Base-by-base conservation (phyloP, 2,888 invertebrate genomes). In the Unio pictorum region DNA sequence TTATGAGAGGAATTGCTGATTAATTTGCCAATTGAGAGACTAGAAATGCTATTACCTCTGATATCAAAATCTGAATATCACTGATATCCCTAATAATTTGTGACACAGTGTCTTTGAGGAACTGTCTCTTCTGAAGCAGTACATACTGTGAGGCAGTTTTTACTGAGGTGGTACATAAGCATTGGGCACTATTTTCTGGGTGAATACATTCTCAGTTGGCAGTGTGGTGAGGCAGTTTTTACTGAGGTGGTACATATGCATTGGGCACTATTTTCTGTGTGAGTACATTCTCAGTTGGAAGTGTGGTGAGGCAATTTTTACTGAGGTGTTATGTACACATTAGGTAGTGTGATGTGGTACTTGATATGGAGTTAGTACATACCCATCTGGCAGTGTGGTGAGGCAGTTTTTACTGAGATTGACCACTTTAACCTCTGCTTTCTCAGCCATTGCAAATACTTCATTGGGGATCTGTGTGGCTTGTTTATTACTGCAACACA, bases 381-480 rank as follows among this genome's bases (percentile, higher is more conserved):
- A 94, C 95, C 94, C 93, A 20, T 90, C 83, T 15, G 96, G 96
- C 78, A 96, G 87, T 1, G 91, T 85, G 2, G 91, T 90, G 0
- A 97, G 91, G 83, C 93, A 93, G 90, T 97, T 97, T 89, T 94
- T 95, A 72, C 95, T 95, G 72, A 97, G 90, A 91, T 97, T 96
- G 15, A 96, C 92, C 64, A 93, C 93, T 67, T 93, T 93, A 15
- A 95, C 94, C 74, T 93, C 93, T 0, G 94, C 95, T 67, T 93
- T 92, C 18, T 91, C 92, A 4, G 95, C 96, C 69, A 94, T 91
- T 69, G 92, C 90, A 87, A 95, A 94, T 28, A 95, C 92, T 67
- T 94, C 92, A 20, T 93, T 93, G 0, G 96, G 95, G 26, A 96
- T 91, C 11, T 91, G 87, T 0, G 91, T 86, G 56, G 93, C 93